Base-by-base conservation (phyloP, 1,140 invertebrate species). In the Teleogryllus occipitalis region DNA sequence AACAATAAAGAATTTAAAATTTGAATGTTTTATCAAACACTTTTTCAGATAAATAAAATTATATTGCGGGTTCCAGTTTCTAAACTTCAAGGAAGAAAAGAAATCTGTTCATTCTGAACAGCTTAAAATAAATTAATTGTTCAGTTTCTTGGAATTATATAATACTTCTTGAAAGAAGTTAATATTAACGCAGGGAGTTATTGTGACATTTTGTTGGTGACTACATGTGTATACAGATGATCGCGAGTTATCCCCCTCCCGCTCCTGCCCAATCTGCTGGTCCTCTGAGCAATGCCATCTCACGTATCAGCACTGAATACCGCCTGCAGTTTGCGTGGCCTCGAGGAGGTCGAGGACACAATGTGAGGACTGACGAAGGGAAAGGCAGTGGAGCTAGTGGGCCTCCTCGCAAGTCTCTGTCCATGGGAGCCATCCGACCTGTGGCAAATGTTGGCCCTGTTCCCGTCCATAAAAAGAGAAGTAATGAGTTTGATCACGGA, bases 221-320 rank as follows among this genome's bases (percentile, higher is more conserved):
- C 39, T 47, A 77, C 48, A 48, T 77, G 76, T 78, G 22, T 78
- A 49, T 78, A 27, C 78, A 82, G 81, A 82, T 82, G 81, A 81
- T 75, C 14, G 49, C 80, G 27, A 82, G 81, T 76, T 82, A 81
- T 73, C 81, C 81, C 22, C 81, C 81, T 21, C 77, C 12, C 49
- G 72, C 81, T 27, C 74, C 74, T 15, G 76, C 21, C 72, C 54
- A 65, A 65, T 65, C 54, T 65, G 54, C 54, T 65, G 77, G 54
- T 27, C 79, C 81, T 84, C 54, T 80, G 65, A 77, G 54, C 39
- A 77, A 72, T 74, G 80, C 77, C n/a, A 78, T 80, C 14, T 90
- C 90, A 82, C 90, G 91, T 85, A 92, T 93, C 85, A 94, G 93
- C 87, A 95, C 94, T 82, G 94, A 95, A 88, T 95, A 96, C 88